Evolutionary conservation across 2,888 invertebrate genomes (phyloP), one percentile per base, ranked within the genome.

Genomic region (Caenorhabditis sp.): DNA sequence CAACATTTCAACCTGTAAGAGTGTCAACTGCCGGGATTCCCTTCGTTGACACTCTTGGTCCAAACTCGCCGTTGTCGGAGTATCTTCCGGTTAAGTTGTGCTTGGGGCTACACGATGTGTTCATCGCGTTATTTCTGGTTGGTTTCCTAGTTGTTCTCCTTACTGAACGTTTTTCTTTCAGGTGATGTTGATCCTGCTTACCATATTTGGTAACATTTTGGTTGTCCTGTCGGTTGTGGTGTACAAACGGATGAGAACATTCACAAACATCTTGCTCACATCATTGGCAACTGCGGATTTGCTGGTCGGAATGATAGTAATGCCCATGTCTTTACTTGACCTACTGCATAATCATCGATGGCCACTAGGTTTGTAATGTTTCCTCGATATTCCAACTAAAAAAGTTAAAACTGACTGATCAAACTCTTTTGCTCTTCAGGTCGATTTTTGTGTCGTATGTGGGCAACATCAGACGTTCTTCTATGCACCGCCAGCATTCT

Each of bases 171-270:
- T 26, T 1, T 8, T 76, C 9, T 80, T 89, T 60, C 83, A 91
- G 89, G 88, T 90, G 13, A 72, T 90, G 64, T 72, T 92, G 37
- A 92, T 91, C 53, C 72, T 91, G 26, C 74, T 87, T 26, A 91
- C 90, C 9, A 88, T 92, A 28, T 86, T 92, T 40, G 92, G 92
- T 51, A 92, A 92, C 70, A 85, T 90, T 32, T 89, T 92, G 58
- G 92, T 92, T 20, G 90, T 92, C 6, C 88, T 92, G 44, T 91
- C 92, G 4, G 92, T 92, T 26, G 83, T 88, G 61, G 87, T 92
- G 50, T 92, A 92, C 88, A 90, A 92, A 69, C 88, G 92, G 62
- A 92, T 92, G 92, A 83, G 92, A 51, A 92, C 92, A 0, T 91
- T 92, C 83, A 92, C 92, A 6, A 92, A 92, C 84, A 89, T 92